These are phyloP conservation scores for Ochotona princeps DNA, from an alignment of 2,113 vertebrate genomes.

Conservation along the genomic window DNA sequence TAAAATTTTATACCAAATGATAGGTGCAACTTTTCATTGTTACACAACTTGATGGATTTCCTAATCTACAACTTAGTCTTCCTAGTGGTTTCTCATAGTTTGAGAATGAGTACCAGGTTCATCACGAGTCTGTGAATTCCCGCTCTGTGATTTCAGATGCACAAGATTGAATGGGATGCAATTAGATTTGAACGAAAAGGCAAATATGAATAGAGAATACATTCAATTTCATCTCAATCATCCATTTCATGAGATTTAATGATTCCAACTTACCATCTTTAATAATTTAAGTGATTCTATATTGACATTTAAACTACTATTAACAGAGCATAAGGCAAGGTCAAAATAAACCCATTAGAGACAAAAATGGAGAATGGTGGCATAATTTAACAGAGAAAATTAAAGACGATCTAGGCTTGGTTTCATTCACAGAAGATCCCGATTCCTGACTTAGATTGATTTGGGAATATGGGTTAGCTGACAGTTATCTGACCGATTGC, in stretches of 20 bases:
- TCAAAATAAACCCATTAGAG: slow-evolving; percentile 34
- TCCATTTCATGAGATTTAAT: slow-evolving; percentile 61
- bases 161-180: not conserved
- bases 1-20: slow-evolving; percentile 27
- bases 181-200: not conserved
- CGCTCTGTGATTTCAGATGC: not conserved
- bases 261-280: slow-evolving; percentile 53
- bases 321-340: slow-evolving; percentile 66
- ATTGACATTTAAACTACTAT: slow-evolving; percentile 45
- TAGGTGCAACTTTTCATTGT: slow-evolving; percentile 44
- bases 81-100: slow-evolving; percentile 44
- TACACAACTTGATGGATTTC: slow-evolving; percentile 44
- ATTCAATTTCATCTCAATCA: slow-evolving; percentile 56
- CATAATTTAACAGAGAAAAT: slow-evolving; percentile 55
- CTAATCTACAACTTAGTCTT: slow-evolving; percentile 9
- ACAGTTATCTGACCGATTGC: slow-evolving; percentile 10
- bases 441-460: slow-evolving; percentile 17
- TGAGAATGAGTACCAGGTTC: slow-evolving; percentile 34
- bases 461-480: slow-evolving; percentile 48
- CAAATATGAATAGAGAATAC: slow-evolving; percentile 23
- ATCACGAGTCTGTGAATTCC: not conserved
- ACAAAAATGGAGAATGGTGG: not conserved
- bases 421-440: not conserved
- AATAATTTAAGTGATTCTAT: slow-evolving; percentile 27
- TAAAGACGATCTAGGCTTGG: slow-evolving; percentile 29